phyloP scores from a whole-genome alignment of 1,140 invertebrate species.

The Popillia japonica region DNA sequence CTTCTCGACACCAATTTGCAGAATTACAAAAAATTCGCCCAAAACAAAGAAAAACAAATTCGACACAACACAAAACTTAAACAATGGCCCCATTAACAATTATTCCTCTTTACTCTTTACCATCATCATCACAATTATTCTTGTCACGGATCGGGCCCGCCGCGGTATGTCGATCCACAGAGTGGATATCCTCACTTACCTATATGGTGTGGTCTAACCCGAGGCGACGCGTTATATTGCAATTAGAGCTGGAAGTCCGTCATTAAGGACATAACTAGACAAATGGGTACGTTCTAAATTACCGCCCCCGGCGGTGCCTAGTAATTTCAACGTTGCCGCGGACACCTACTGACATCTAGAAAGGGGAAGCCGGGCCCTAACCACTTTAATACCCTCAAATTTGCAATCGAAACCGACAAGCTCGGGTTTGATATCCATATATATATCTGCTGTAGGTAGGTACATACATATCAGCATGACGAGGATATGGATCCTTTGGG shows the following conservation, averaged over 20 bases:
- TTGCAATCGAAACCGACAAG: constrained; percentile 22
- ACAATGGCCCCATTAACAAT: no score
- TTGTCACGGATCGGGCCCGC: background rate
- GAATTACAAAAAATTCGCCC: no score
- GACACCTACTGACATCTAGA: constrained; percentile 52
- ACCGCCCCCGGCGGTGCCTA: constrained; percentile 54
- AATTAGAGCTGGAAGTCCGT: constrained; percentile 57
- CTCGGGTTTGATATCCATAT: no score
- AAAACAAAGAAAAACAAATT: no score
- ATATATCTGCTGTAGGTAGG: background rate
- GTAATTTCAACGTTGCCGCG: constrained; percentile 54
- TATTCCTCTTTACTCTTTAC: constrained; percentile 5
- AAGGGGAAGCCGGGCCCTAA: background rate
- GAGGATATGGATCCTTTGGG: background rate
- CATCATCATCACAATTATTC: constrained; percentile 2
- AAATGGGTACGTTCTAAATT: constrained; percentile 58
- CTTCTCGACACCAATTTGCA: no score
- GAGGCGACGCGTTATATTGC: constrained; percentile 51
- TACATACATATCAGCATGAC: no score
- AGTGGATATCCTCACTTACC: background rate
- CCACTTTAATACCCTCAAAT: constrained; percentile 25
- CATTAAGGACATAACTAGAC: constrained; percentile 59
- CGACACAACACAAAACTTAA: no score
- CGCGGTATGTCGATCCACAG: background rate
- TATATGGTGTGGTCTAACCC: constrained; percentile 53